Base-by-base conservation (phyloP, 2,113 vertebrate genomes). In the Mesembrinibis cayennensis region DNA sequence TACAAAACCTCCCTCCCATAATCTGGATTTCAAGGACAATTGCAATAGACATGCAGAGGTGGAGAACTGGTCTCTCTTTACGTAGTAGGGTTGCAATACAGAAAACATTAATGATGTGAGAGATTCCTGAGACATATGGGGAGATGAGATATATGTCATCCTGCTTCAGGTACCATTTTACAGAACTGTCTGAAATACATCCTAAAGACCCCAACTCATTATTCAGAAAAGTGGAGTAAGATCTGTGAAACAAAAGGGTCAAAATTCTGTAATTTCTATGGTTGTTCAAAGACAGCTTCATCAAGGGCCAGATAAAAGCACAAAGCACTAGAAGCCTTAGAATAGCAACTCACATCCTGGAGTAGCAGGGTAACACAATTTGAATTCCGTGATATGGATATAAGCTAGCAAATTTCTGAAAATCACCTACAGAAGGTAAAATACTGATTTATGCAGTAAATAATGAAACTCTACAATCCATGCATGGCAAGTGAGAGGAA, bases 1-100 rank as follows among this genome's bases (percentile, higher is more conserved):
- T 55, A 34, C 36, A 76, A 91, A 92, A 89, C 10, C 42, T 36
- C 13, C 20, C 17, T 74, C 30, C 9, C 23, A 55, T 17, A 44
- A 56, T 67, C 61, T 63, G 5, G 4, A 55, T 73, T 95, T 77
- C 58, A 44, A 69, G 36, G 26, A 56, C 20, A 85, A 65, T 38
- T 36, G 16, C 21, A 72, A 18, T 2, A 13, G 49, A 67, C 1
- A 1, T 5, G 9, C 15, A 71, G 52, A 44, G 10, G 3, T 45
- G 42, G 9, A 84, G 42, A 67, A 73, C 20, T 36, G 23, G 5
- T 14, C 16, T 30, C 20, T 47, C 73, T 58, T 27, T 38, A 47
- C 14, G 21, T 4, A 30, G 49, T 3, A 30, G 34, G 27, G 30
- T 15, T 80, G 30, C 78, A 61, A 11, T 9, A 44, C 8, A 89